Evolutionary conservation across 35 echinoderm and acorn worm species (phyloP), one percentile per base, ranked within the genome.

Genomic region (Amphiura filiformis): DNA sequence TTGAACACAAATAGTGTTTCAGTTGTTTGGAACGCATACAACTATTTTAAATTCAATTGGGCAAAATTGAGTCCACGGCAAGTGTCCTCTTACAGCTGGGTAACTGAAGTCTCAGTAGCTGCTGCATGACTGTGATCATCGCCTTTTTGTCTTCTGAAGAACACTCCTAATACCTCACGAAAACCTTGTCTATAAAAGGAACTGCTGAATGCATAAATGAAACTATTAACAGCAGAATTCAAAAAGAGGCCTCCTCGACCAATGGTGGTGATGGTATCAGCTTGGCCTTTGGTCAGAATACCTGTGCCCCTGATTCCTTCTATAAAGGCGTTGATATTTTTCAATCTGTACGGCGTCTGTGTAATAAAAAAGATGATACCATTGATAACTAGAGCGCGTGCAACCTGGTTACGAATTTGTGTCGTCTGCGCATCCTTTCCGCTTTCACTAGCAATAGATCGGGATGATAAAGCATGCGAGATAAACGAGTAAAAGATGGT

Each of bases 171-270:
- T 11, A 4, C 15, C 11, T 70, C 28, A 3, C 15, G 15, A n/a
- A 70, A 70, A 70, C 61, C 61, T 70, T 70, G 17, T n/a, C 61
- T 11, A 70, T 70, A 70, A 70, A 70, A 70, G 15, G 15, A 30
- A 70, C 61, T 70, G 26, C 26, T 11, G 26, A 70, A 70, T 11
- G 61, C 61, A n/a, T 70, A 70, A 70, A 70, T 70, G n/a, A n/a
- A 70, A 70, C 61, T 70, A 70, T 70, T 70, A 3, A 70, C 26
- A 30, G 61, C 61, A 70, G 61, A 70, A 70, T 70, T 70, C 61
- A 70, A 70, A 23, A 70, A 70, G 7, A 70, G 26, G 11, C 61
- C 61, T 18, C 61, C 61, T 70, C 61, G 15, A 26, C 61, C 61
- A 70, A 70, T 15, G 26, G 26, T 3, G 28, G 61, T 70, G 28